phyloP scores from a whole-genome alignment of 2,797 vertebrate genomes.

The Melanotaenia parkinsoni region DNA sequence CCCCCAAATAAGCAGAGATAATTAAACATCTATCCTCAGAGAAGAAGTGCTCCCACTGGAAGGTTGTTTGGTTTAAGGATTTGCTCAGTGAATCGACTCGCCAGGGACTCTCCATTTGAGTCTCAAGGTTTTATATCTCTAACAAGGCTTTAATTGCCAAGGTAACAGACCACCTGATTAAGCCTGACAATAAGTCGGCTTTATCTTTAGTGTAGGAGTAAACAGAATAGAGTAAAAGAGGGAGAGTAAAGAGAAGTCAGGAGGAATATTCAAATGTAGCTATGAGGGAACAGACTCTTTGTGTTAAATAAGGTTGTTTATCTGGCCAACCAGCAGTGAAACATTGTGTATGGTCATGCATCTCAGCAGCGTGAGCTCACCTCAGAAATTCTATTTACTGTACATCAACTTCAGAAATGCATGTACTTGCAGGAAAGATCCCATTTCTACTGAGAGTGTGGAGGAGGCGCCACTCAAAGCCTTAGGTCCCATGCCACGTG shows the following conservation, averaged over 20 bases:
- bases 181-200: constrained; percentile 71
- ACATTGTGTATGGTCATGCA: constrained; percentile 32
- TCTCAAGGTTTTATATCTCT: constrained; percentile 92
- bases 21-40: constrained; percentile 83
- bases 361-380: constrained; percentile 39
- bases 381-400: constrained; percentile 72
- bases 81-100: constrained; percentile 89
- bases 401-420: constrained; percentile 65
- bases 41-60: constrained; percentile 86
- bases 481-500: constrained; percentile 84
- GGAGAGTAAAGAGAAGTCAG: constrained; percentile 15
- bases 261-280: constrained; percentile 49
- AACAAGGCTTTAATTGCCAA: constrained; percentile 84
- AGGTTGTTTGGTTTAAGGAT: constrained; percentile 89
- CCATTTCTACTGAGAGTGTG: constrained; percentile 68
- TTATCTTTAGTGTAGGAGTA: constrained; percentile 50
- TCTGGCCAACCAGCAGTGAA: constrained; percentile 7
- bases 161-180: constrained; percentile 83
- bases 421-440: constrained; percentile 71
- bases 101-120: constrained; percentile 89
- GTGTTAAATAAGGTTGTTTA: constrained; percentile 17
- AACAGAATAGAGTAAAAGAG: constrained; percentile 27
- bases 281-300: constrained; percentile 22
- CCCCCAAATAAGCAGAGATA: constrained; percentile 82
- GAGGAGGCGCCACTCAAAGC: constrained; percentile 80